Evolutionary conservation across 2,113 vertebrate genomes (phyloP), one percentile per base, ranked within the genome.

Genomic region (Ceratotherium simum): DNA sequence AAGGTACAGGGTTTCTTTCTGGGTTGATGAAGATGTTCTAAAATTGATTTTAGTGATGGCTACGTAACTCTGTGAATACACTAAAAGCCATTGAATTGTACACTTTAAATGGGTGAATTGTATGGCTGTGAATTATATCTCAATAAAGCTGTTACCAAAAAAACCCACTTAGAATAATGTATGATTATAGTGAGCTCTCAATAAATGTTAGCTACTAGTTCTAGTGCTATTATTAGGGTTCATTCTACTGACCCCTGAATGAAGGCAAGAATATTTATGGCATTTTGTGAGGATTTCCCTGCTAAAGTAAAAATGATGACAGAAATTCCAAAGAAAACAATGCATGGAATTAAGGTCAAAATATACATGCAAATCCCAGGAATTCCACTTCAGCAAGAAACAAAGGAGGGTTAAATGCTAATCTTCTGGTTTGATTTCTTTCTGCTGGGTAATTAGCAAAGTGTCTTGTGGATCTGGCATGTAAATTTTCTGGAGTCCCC

Each of bases 311-410:
- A n/a, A 94, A 88, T 54, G 72, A 36, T 82, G 36, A 94, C 91
- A 82, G 31, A 79, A 84, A 67, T 46, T 95, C 6, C 67, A 54
- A 73, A 83, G 54, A 87, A 95, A 91, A 76, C 91, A 87, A 56
- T 56, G 23, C 25, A 73, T 20, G 29, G 5, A 94, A 87, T 82
- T 87, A 87, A 93, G 48, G 36, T 82, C 27, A 95, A 86, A 87
- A 91, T 94, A 95, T 36, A 17, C 42, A 81, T 23, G 31, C n/a
- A 97, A 95, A 95, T 25, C 31, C 29, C 46, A 92, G 25, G 56
- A 83, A 96, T 90, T 69, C 39, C 36, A 94, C 90, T 94, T 97
- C 69, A 90, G 46, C 39, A 95, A 82, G 64, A 96, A 96, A 93
- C 18, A 16, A 78, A 87, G 69, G 83, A 90, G 46, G 39, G 39